phyloP scores from a whole-genome alignment of 2,113 vertebrate species.

The Xyrauchen texanus region DNA sequence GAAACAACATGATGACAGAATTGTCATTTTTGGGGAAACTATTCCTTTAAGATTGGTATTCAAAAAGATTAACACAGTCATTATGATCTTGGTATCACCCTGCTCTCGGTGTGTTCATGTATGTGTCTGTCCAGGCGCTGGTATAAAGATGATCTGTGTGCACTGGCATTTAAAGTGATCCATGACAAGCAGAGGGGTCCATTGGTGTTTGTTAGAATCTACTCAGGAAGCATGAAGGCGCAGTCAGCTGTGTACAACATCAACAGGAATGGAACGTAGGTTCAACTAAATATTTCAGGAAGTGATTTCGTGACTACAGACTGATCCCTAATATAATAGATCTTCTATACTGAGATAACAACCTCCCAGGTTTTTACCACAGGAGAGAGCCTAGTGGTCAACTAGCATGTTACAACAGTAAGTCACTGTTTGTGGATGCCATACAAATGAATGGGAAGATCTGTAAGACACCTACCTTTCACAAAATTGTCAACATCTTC shows the following conservation, averaged over 20 bases:
- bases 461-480: no score
- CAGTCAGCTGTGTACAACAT: conserved; percentile 90
- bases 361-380: no score
- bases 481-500: no score
- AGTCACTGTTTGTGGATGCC: no score
- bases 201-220: conserved; percentile 90
- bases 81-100: neutral
- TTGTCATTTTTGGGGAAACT: no score
- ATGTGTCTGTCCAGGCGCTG: conserved; percentile 76
- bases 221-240: conserved; percentile 88
- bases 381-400: no score
- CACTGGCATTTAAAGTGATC: conserved; percentile 94
- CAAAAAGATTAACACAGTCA: neutral
- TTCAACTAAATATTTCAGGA: conserved; percentile 35
- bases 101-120: neutral
- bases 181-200: conserved; percentile 95
- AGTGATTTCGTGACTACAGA: neutral
- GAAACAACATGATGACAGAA: no score
- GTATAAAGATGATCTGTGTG: conserved; percentile 90
- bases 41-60: neutral
- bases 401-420: no score
- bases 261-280: conserved; percentile 88
- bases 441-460: no score
- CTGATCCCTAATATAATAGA: neutral
- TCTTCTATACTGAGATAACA: no score